phyloP scores from a whole-genome alignment of 2,797 vertebrate species.

The Ataeniobius toweri region DNA sequence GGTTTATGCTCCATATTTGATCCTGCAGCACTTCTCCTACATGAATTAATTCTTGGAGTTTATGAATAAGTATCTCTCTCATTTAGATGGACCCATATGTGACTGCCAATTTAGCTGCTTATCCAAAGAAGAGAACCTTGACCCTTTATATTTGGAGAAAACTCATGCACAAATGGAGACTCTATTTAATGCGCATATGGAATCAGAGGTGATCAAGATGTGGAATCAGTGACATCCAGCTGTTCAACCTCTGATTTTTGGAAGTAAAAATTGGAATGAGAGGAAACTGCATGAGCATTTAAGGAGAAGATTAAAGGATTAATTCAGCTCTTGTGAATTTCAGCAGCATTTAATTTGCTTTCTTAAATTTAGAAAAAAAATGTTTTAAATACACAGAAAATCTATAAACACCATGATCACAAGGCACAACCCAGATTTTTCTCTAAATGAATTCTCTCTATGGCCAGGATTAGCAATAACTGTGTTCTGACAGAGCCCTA shows the following conservation, averaged over 20 bases:
- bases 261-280: conserved; percentile 27
- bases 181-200: not conserved
- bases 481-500: not conserved
- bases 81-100: not conserved
- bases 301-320: not conserved
- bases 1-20: not conserved
- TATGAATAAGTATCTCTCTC: not conserved
- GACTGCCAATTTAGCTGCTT: not conserved
- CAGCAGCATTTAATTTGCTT: not conserved
- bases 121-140: not conserved
- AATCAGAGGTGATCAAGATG: not conserved
- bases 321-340: not conserved
- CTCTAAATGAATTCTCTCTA: conserved; percentile 21
- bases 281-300: conserved; percentile 1
- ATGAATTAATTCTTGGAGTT: not conserved
- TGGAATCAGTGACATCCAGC: conserved; percentile 1
- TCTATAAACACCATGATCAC: not conserved
- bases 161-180: not conserved
- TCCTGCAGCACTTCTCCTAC: not conserved
- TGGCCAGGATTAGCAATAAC: not conserved
- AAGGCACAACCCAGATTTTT: not conserved
- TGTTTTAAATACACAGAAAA: not conserved
- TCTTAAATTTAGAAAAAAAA: not conserved
- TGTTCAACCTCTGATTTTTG: not conserved
- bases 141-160: not conserved